A percentile compares a stretch with the other conserved stretches of the same genome.
These are phyloP conservation scores for Stegastes partitus DNA, from an alignment of 2,113 vertebrate species.

Conservation along the genomic window DNA sequence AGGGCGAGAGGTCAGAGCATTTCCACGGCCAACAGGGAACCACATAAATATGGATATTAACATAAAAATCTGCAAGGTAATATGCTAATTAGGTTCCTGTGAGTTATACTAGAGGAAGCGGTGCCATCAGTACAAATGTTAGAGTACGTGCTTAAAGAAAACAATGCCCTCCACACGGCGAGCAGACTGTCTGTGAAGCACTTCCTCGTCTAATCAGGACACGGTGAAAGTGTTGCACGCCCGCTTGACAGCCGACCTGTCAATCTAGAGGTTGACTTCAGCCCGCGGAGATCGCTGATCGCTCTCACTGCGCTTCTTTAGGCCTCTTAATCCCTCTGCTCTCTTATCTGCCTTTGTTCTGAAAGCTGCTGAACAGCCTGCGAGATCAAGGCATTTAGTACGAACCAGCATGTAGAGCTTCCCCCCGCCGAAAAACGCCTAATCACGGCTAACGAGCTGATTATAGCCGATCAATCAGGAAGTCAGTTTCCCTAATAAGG, in stretches of 20 bases:
- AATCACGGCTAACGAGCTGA: constrained; percentile 74
- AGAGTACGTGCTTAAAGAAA: background rate
- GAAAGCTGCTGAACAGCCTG: constrained; percentile 43
- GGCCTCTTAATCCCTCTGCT: constrained; percentile 52
- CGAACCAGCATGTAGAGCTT: constrained; percentile 15
- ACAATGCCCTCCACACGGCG: background rate
- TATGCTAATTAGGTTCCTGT: background rate
- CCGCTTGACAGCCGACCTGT: constrained; percentile 36
- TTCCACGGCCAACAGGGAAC: background rate
- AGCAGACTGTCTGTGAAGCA: background rate
- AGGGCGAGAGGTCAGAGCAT: constrained; percentile 14
- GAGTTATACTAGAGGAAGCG: background rate
- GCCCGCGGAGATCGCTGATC: constrained; percentile 39
- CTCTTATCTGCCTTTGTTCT: constrained; percentile 65
- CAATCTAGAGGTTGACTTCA: constrained; percentile 44
- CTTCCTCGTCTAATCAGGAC: constrained; percentile 16
- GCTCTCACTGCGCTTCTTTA: constrained; percentile 40
- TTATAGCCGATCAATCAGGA: constrained; percentile 75
- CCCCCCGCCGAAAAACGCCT: constrained; percentile 4
- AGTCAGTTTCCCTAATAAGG: constrained; percentile 52
- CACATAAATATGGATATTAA: constrained; percentile 26
- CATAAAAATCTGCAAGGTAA: background rate
- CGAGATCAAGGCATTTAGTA: constrained; percentile 58
- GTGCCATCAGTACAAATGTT: constrained; percentile 3
- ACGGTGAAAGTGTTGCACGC: background rate